Evolutionary conservation across 2,113 vertebrate species (phyloP), one percentile per base, ranked within the genome.

Genomic region (Thomomys bottae): DNA sequence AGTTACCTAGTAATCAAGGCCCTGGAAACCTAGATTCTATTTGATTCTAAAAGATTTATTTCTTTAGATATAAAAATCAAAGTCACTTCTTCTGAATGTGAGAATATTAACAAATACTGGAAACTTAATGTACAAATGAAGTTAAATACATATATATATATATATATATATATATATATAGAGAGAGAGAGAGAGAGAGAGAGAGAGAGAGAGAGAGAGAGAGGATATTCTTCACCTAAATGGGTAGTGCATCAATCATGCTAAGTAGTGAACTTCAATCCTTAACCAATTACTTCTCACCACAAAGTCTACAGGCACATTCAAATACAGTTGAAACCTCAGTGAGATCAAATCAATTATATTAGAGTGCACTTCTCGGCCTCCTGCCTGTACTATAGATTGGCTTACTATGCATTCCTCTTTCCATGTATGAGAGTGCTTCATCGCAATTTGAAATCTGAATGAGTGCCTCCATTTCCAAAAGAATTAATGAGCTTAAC

Each of bases 251-350:
- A 42, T 77, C 81, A 28, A 40, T 91, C 77, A 70, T 73, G 83
- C 68, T 70, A 80, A 90, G 77, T 68, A 18, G 42, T 79, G 34
- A 95, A 73, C 66, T 87, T 91, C 64, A 76, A 32, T 73, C 75
- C 23, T 95, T 86, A 76, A 86, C 67, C 88, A 90, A 80, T 82
- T 63, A 6, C 76, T 71, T 86, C 68, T 87, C 57, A 30, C 34
- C 32, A 5, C n/a, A 15, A 83, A 77, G 64, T 92, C 63, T 84
- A 14, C 7, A 67, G 61, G 34, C 77, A 54, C 49, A 63, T 24
- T 92, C 72, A 36, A 75, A 59, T 75, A 18, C 68, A 45, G 5
- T 75, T 83, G 28, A 36, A 67, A 76, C 17, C 45, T 45, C 10
- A 40, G 7, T 71, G n/a, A 32, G 49, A 63, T 87, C 42, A 84